A percentile compares a stretch with the other conserved stretches of the same genome.
phyloP scores from a whole-genome alignment of 2,113 vertebrate genomes.

The Trachemys scripta region DNA sequence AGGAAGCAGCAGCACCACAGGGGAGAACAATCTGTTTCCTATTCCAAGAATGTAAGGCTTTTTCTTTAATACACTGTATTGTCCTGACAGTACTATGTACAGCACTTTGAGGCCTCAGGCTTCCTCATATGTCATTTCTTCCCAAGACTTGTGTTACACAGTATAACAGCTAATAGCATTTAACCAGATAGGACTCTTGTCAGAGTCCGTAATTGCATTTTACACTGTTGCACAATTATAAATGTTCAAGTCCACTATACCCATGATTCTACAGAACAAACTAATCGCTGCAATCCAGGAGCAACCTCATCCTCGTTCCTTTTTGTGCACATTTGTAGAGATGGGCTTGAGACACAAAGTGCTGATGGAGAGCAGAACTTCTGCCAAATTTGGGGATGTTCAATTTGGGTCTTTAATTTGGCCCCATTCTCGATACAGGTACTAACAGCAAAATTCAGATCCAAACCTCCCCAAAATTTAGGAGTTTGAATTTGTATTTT shows the following conservation, averaged over 20 bases:
- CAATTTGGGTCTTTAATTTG: background rate
- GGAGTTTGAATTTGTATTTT: background rate
- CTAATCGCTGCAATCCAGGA: background rate
- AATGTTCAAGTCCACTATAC: background rate
- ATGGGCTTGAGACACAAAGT: background rate
- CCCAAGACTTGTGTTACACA: background rate
- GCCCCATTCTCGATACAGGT: background rate
- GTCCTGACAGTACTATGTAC: background rate
- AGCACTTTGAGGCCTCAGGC: background rate
- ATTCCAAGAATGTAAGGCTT: conserved; percentile 93
- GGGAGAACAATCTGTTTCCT: conserved; percentile 93
- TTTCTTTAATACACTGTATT: conserved; percentile 1
- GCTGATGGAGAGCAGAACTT: background rate
- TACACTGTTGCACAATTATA: background rate
- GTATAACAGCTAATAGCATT: background rate
- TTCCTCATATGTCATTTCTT: background rate
- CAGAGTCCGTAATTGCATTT: background rate
- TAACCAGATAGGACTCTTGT: background rate
- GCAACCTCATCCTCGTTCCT: background rate
- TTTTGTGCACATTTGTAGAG: background rate
- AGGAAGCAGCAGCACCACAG: conserved; percentile 86
- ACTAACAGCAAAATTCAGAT: background rate
- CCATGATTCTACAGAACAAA: background rate
- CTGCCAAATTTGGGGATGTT: background rate
- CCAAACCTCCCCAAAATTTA: background rate